Percentiles rank a stretch among this genome's conserved stretches.
Evolutionary conservation across 1,140 invertebrate species (phyloP).

Genomic region (Drosophila eugracilis): DNA sequence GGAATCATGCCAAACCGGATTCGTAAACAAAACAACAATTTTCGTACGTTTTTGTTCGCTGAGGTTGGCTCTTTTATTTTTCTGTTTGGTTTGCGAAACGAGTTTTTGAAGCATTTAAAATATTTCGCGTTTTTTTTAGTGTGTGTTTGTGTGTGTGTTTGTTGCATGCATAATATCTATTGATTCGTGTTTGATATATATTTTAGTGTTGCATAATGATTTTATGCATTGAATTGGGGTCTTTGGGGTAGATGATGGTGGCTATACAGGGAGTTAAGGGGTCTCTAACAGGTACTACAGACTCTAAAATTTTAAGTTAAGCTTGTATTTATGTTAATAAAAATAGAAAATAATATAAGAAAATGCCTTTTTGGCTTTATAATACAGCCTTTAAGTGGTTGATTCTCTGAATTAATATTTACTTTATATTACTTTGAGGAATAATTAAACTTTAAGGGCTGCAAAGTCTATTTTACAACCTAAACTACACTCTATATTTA

Average conservation of each 20-base stretch:
- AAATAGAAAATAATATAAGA: too few species aligned
- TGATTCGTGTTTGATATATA: conserved; percentile 43
- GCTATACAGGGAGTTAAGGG: neutral
- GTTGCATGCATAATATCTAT: conserved; percentile 56
- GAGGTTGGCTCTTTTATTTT: conserved; percentile 19
- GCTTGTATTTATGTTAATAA: too few species aligned
- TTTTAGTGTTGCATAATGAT: conserved; percentile 58
- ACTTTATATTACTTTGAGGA: too few species aligned
- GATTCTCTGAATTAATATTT: too few species aligned
- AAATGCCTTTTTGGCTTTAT: too few species aligned
- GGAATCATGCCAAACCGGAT: conserved; percentile 82
- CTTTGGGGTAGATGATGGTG: neutral
- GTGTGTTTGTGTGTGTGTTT: conserved; percentile 1
- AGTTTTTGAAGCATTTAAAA: conserved; percentile 67
- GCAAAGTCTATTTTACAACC: too few species aligned
- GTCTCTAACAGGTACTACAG: neutral
- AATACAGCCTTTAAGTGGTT: too few species aligned
- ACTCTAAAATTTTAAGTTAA: too few species aligned
- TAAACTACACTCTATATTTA: too few species aligned
- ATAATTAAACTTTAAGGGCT: too few species aligned
- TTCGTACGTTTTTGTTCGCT: conserved; percentile 13
- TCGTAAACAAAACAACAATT: conserved; percentile 58
- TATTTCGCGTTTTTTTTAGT: conserved; percentile 42
- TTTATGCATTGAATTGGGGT: conserved; percentile 14
- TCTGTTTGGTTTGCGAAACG: conserved; percentile 54